These are phyloP conservation scores for Saxicola maurus DNA, from an alignment of 2,797 vertebrate species.

Conservation along the genomic window DNA sequence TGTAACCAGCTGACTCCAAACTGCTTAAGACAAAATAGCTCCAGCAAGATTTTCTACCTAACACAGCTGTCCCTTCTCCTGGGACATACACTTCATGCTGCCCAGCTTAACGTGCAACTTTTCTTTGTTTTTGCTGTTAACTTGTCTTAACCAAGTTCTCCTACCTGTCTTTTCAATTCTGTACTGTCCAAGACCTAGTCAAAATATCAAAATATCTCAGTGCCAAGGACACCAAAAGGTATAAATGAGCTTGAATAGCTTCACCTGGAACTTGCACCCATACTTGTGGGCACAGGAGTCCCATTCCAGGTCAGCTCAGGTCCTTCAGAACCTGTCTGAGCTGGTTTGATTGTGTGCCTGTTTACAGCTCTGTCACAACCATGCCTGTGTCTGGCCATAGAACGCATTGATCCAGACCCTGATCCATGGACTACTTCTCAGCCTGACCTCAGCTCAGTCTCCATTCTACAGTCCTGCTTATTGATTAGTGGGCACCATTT, in stretches of 20 bases:
- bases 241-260: neutral
- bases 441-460: neutral
- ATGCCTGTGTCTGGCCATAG: neutral
- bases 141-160: neutral
- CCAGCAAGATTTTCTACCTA: neutral
- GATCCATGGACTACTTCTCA: conserved; percentile 1
- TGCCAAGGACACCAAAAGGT: neutral
- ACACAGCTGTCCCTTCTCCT: neutral
- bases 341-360: neutral
- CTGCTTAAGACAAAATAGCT: neutral
- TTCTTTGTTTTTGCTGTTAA: neutral
- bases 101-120: neutral
- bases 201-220: neutral
- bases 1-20: neutral
- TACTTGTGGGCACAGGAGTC: neutral
- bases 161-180: neutral
- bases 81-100: neutral
- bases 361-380: conserved; percentile 45
- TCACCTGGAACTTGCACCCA: neutral
- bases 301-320: neutral
- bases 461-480: neutral
- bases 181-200: neutral
- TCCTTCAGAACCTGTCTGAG: conserved; percentile 28
- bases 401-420: conserved; percentile 33
- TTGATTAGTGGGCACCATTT: neutral